Conservation (phyloP, 2,113 vertebrate genomes). For the Stigmatopora nigra region DNA sequence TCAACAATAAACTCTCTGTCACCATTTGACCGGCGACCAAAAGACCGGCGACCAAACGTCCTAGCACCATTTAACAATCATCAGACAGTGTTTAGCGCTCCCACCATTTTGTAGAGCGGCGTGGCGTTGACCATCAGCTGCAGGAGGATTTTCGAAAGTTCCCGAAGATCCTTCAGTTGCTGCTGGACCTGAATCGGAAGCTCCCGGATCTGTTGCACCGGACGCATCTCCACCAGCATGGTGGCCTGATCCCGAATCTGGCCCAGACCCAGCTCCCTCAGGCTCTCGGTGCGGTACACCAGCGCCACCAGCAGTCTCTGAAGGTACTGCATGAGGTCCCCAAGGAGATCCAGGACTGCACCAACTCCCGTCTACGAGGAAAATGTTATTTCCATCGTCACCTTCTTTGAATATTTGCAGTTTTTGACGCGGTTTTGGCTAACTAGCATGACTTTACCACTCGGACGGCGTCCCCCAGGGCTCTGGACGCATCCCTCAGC, state of each 20-base stretch:
- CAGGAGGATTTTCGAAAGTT: conserved; percentile 56
- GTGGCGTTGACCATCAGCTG: conserved; percentile 67
- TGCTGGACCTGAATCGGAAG: conserved; percentile 44
- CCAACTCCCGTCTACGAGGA: conserved; percentile 50
- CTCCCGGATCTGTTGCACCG: conserved; percentile 33
- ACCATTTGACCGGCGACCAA: no score
- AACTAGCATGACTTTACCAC: conserved; percentile 22
- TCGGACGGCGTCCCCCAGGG: conserved; percentile 29
- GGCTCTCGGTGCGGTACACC: conserved; percentile 36
- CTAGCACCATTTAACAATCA: no score
- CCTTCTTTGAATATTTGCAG: no score
- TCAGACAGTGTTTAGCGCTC: background rate
- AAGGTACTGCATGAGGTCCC: conserved; percentile 38
- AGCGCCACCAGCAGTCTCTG: conserved; percentile 41
- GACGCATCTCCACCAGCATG: conserved; percentile 32
- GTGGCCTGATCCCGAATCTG: conserved; percentile 16
- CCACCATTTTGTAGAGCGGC: conserved; percentile 64
- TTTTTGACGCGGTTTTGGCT: background rate
- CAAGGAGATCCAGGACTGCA: conserved; percentile 33
- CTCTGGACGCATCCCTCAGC: conserved; percentile 26
- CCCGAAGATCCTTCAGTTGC: conserved; percentile 45
- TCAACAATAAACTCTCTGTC: no score
- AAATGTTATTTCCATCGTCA: no score
- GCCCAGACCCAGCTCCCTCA: conserved; percentile 24
- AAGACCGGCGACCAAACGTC: no score